Conservation (phyloP, 2,113 vertebrate genomes). For the Opisthocomus hoazin region DNA sequence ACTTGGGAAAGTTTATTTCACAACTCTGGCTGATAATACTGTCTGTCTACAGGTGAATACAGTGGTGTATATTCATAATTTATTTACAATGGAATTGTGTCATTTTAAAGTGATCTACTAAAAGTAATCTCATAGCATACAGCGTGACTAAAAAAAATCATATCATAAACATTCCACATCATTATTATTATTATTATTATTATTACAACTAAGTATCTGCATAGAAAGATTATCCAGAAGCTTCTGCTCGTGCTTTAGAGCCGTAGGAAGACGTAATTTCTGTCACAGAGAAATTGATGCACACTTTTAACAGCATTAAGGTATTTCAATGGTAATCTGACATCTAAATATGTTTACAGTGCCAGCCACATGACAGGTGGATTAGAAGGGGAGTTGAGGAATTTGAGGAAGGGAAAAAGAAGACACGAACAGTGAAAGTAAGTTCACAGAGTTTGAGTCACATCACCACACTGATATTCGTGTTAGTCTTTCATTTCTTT, state of each 20-base stretch:
- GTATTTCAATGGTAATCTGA: not conserved
- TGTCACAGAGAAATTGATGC: not conserved
- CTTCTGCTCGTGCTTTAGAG: not conserved
- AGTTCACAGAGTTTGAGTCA: not conserved
- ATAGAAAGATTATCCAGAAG: not conserved
- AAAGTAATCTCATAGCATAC: not conserved
- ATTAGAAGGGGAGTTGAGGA: not conserved
- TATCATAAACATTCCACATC: not conserved
- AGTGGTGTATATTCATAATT: not conserved
- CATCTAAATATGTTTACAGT: not conserved
- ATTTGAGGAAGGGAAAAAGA: not conserved
- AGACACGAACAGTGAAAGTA: not conserved
- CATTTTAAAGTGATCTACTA: not conserved
- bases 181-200: not conserved
- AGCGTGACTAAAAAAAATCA: not conserved
- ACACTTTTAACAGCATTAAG: not conserved
- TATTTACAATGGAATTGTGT: not conserved
- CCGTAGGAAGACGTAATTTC: not conserved
- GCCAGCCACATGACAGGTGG: not conserved
- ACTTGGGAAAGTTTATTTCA: not conserved
- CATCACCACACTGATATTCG: fast-evolving
- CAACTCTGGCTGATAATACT: not conserved
- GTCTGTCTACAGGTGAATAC: not conserved
- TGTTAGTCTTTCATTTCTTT: not conserved
- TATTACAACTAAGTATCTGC: not conserved